phyloP scores from a whole-genome alignment of 2,113 vertebrate genomes.

The Pseudonaja textilis region DNA sequence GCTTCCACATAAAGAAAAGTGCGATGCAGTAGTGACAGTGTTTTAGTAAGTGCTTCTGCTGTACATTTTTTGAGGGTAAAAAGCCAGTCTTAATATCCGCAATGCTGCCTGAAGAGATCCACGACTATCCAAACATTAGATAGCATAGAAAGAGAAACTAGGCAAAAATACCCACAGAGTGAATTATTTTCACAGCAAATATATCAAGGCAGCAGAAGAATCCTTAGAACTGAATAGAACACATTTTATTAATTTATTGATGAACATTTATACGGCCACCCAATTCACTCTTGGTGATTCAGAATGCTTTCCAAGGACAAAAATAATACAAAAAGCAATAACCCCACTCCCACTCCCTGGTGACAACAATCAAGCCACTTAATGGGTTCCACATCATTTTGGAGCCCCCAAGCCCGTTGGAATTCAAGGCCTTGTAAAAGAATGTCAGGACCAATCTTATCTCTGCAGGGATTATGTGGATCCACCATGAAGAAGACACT shows the following conservation, averaged over 20 bases:
- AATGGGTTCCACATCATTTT: background rate
- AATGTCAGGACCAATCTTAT: background rate
- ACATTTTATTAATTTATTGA: background rate
- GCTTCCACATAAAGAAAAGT: background rate
- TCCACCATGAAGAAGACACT: background rate
- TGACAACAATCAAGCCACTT: background rate
- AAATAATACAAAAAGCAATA: too few species aligned
- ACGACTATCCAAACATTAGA: background rate
- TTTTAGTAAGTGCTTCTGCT: background rate
- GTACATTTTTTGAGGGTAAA: background rate
- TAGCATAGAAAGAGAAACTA: background rate
- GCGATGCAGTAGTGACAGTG: background rate
- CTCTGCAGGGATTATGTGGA: background rate
- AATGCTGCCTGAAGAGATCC: background rate
- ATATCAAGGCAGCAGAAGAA: background rate
- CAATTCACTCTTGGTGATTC: too few species aligned
- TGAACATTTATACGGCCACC: background rate
- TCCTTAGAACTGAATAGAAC: background rate
- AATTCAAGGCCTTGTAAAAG: background rate
- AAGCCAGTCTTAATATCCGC: background rate
- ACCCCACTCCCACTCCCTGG: too few species aligned
- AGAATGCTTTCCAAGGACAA: too few species aligned
- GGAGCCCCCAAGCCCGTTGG: background rate
- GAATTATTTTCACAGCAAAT: background rate
- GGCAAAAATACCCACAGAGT: background rate